Evolutionary conservation across 2,888 invertebrate species (phyloP).

Genomic region (Venustoraphidia nigricollis): DNA sequence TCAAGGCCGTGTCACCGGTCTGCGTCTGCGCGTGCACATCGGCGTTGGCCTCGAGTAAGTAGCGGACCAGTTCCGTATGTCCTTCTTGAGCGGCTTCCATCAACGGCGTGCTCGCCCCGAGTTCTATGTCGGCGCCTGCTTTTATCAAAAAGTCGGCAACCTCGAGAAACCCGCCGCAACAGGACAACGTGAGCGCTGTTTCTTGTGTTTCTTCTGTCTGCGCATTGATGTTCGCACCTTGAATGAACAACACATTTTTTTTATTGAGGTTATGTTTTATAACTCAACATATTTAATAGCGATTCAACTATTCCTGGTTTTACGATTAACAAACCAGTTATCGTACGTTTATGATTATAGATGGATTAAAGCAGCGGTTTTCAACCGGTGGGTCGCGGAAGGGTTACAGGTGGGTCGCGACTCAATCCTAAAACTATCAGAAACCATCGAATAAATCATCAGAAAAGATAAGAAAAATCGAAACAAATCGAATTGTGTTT

Average conservation of each 20-base stretch:
- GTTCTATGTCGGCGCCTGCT: slow-evolving; percentile 86
- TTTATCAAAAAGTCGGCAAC: slow-evolving; percentile 90
- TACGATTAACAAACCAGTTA: no score
- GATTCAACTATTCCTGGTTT: no score
- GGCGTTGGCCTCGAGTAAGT: slow-evolving; percentile 69
- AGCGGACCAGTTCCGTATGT: slow-evolving; percentile 82
- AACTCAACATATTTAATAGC: no score
- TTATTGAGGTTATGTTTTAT: background rate
- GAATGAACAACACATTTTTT: slow-evolving; percentile 9
- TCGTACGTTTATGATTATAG: no score
- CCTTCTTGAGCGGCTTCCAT: slow-evolving; percentile 99
- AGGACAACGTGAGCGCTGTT: slow-evolving; percentile 85
- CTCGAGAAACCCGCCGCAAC: slow-evolving; percentile 90
- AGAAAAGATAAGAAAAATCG: no score
- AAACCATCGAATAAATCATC: no score
- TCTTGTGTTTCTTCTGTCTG: slow-evolving; percentile 98
- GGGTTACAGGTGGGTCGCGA: no score
- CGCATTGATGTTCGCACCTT: slow-evolving; percentile 87
- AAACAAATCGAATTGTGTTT: no score
- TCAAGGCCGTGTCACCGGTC: slow-evolving; percentile 89
- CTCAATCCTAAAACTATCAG: no score
- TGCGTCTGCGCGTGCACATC: slow-evolving; percentile 90
- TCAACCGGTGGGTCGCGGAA: no score
- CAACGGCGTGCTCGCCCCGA: slow-evolving; percentile 90
- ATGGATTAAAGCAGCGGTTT: no score